Base-by-base conservation (phyloP, 2,113 vertebrate species). In the Cyanistes caeruleus region DNA sequence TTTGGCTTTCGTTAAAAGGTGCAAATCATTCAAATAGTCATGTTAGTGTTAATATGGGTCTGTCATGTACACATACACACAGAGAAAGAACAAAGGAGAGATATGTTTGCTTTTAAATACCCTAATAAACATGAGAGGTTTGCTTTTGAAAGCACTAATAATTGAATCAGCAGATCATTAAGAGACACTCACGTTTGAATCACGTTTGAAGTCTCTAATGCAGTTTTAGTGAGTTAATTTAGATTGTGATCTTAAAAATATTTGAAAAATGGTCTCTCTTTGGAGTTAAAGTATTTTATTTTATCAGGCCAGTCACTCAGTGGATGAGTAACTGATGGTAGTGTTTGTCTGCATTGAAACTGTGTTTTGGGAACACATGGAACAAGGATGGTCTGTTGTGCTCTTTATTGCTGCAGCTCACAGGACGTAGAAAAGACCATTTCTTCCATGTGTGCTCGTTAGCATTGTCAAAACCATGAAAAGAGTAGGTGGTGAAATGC, bases 401-500 rank as follows among this genome's bases (percentile, higher is more conserved):
- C n/a, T 67, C 14, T 46, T 65, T 33, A 31, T 73, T 90, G 28
- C 78, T 85, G 78, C 25, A 48, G 55, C 44, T 88, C 43, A 41
- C 75, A 65, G 74, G 48, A 43, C 48, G 0, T 19, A 69, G 73
- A 55, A 69, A 33, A 70, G 51, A 49, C 25, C 14, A 30, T 74
- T 35, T 94, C 64, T 62, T 67, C 41, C 79, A 63, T 80, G 23
- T 84, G n/a, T 93, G 88, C 76, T 97, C 65, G 22, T 97, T 94
- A 96, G 63, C 51, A 79, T 80, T 94, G 30, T 92, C 93, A 86
- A 87, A 93, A 80, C 76, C 90, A 35, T 64, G 65, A 84, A 95
- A 89, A 75, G 58, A 84, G 74, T 90, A 91, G 74, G 80, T 95
- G 63, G 75, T 95, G 91, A 96, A 96, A 96, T 87, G 82, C 91